phyloP scores from a whole-genome alignment of 1,140 invertebrate species.

The Archivesica marissinica region DNA sequence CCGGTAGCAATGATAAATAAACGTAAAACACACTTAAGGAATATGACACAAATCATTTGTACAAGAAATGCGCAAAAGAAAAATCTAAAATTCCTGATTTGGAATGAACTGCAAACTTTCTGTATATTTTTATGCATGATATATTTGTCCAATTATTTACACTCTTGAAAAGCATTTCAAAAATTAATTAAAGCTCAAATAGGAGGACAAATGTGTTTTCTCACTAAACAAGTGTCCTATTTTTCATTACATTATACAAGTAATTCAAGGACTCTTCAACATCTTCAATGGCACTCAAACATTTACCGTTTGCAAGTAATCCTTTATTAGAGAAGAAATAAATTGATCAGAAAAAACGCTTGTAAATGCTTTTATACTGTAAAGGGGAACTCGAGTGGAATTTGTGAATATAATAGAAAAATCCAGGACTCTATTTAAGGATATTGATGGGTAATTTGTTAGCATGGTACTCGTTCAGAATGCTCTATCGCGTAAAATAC shows the following conservation, averaged over 20 bases:
- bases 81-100: no score
- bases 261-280: conserved; percentile 40
- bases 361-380: conserved; percentile 28
- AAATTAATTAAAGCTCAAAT: conserved; percentile 24
- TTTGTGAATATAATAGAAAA: conserved; percentile 27
- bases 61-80: no score
- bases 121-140: not conserved
- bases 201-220: not conserved
- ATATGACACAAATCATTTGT: no score
- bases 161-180: not conserved
- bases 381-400: conserved; percentile 47
- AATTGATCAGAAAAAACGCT: conserved; percentile 14
- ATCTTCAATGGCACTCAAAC: conserved; percentile 21
- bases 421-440: conserved; percentile 19
- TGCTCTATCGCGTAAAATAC: conserved; percentile 18
- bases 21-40: no score
- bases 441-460: conserved; percentile 43
- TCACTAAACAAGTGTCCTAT: not conserved
- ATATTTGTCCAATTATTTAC: not conserved
- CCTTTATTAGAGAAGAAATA: conserved; percentile 28
- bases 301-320: conserved; percentile 21
- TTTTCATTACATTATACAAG: conserved; percentile 32
- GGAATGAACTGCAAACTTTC: no score
- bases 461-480: conserved; percentile 11
- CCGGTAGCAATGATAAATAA: no score